These are phyloP conservation scores for Pithys albifrons DNA, from an alignment of 2,113 vertebrate genomes.

Conservation along the genomic window DNA sequence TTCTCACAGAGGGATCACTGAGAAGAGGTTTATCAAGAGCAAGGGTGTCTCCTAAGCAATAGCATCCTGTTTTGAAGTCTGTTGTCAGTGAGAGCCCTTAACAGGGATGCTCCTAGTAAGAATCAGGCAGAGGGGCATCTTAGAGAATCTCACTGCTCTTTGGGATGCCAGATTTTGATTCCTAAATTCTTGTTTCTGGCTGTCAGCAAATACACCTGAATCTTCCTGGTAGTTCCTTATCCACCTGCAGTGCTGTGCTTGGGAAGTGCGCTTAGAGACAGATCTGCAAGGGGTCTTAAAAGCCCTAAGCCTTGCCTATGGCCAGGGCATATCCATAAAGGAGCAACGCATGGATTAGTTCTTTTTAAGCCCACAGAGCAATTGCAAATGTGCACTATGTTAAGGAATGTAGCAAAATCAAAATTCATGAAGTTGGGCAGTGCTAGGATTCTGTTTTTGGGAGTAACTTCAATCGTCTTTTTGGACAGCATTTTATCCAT, in stretches of 20 bases:
- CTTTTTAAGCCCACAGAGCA: neutral
- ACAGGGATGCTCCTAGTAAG: neutral
- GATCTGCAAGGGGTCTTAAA: neutral
- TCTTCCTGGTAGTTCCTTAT: neutral
- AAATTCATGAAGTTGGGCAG: neutral
- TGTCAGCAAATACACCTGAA: neutral
- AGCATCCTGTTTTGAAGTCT: neutral
- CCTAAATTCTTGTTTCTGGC: neutral
- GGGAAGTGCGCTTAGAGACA: neutral
- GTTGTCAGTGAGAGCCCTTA: neutral
- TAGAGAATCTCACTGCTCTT: neutral
- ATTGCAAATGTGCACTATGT: neutral
- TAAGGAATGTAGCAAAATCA: neutral
- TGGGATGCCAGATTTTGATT: neutral
- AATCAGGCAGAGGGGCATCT: neutral
- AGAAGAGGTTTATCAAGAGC: neutral
- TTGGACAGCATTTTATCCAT: rapidly evolving
- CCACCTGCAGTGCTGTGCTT: neutral
- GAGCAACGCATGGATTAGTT: neutral
- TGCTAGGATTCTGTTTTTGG: neutral
- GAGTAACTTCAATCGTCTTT: neutral
- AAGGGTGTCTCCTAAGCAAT: neutral
- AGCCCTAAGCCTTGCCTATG: neutral
- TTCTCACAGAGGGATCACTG: neutral
- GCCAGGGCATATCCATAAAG: neutral